Conservation (phyloP, 2,888 invertebrate genomes). For the Hypsopygia costalis region DNA sequence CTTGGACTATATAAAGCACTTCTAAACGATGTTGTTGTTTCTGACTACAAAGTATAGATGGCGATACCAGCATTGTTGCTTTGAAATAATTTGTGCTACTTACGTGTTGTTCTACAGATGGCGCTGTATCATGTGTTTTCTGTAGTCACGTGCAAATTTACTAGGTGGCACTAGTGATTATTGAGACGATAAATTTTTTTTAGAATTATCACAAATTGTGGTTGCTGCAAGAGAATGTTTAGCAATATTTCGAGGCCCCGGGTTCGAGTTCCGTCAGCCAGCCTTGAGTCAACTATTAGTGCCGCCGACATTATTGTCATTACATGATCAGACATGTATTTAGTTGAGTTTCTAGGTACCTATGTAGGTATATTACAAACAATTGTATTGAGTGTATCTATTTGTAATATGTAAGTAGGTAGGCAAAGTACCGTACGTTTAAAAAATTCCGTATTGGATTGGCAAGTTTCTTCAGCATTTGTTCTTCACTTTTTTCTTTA, state of each 20-base stretch:
- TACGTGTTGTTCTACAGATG: conserved; percentile 16
- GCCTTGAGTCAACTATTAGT: not conserved
- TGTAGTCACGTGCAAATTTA: not conserved
- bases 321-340: not conserved
- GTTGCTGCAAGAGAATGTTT: not conserved
- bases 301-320: conserved; percentile 1
- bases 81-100: too few species aligned
- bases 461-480: too few species aligned
- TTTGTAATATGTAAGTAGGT: too few species aligned
- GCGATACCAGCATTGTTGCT: too few species aligned
- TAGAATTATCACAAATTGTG: not conserved
- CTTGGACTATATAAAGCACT: too few species aligned
- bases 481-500: too few species aligned
- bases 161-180: not conserved
- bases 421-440: too few species aligned
- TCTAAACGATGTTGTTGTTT: too few species aligned
- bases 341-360: not conserved
- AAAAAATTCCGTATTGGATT: too few species aligned
- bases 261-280: not conserved
- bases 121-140: conserved; percentile 12
- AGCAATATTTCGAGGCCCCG: conserved; percentile 3
- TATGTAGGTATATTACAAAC: too few species aligned
- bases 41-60: too few species aligned
- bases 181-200: not conserved
- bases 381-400: too few species aligned